Evolutionary conservation across 2,797 vertebrate genomes (phyloP).

Genomic region (Gobio occitaniae): DNA sequence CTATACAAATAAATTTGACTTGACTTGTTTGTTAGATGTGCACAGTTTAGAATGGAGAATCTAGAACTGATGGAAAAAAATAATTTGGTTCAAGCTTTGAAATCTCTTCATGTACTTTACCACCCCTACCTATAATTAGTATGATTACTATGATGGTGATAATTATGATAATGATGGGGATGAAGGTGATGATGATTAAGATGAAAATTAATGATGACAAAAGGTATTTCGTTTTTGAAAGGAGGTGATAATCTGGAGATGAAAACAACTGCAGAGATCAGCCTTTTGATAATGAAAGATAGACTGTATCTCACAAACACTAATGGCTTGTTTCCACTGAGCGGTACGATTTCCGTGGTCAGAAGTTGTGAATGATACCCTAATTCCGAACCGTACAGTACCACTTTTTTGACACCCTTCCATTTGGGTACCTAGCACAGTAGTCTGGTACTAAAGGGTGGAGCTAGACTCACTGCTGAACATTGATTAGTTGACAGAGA

Average conservation of each 20-base stretch:
- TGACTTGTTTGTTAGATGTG: not conserved
- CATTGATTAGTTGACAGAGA: too few species aligned
- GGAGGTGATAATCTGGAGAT: not conserved
- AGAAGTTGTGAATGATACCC: too few species aligned
- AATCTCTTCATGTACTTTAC: not conserved
- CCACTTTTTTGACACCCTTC: too few species aligned
- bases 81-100: not conserved
- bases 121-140: not conserved
- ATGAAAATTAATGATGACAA: slow-evolving; percentile 23
- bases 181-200: slow-evolving; percentile 8
- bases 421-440: too few species aligned
- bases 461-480: too few species aligned
- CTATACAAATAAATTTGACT: not conserved
- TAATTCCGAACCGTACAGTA: too few species aligned
- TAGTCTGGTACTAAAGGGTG: too few species aligned
- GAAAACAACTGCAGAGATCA: not conserved
- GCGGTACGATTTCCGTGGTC: too few species aligned
- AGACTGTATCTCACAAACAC: too few species aligned
- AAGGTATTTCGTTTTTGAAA: not conserved
- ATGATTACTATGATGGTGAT: slow-evolving; percentile 4
- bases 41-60: not conserved
- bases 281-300: not conserved
- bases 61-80: not conserved
- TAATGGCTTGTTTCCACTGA: too few species aligned
- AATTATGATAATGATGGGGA: slow-evolving; percentile 18